A percentile compares a stretch with the other conserved stretches of the same genome.
Conservation (phyloP, 2,888 invertebrate genomes). For the Pollenia labialis region DNA sequence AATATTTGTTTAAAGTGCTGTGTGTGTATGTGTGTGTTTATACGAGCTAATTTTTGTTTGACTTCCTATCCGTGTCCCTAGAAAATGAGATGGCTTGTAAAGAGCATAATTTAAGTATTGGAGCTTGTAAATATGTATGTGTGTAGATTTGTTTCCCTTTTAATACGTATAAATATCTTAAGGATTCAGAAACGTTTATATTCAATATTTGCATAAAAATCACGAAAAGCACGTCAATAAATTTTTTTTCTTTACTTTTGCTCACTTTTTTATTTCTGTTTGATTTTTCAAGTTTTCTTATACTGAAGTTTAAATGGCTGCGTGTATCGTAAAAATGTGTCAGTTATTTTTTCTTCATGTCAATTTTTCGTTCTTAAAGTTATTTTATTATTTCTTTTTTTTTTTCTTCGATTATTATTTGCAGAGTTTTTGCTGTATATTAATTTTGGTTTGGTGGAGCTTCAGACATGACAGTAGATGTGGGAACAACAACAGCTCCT, state of each 20-base stretch:
- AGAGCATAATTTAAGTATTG: neutral
- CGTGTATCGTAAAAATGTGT: conserved; percentile 41
- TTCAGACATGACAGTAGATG: neutral
- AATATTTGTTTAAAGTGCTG: conserved; percentile 39
- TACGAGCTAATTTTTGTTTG: conserved; percentile 48
- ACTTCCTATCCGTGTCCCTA: neutral
- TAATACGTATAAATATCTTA: conserved; percentile 74
- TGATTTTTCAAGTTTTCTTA: conserved; percentile 2
- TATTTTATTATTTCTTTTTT: conserved; percentile 14
- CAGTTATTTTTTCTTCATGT: conserved; percentile 60
- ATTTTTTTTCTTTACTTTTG: neutral
- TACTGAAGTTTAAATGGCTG: neutral
- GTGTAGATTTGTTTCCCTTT: neutral
- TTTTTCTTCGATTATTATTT: neutral
- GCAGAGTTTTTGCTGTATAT: neutral
- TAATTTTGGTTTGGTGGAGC: neutral
- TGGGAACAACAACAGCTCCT: conserved; percentile 38
- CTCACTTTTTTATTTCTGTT: conserved; percentile 4
- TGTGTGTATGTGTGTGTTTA: conserved; percentile 8
- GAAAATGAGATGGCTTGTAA: conserved; percentile 9
- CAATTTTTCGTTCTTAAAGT: conserved; percentile 36
- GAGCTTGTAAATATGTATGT: neutral
- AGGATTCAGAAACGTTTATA: conserved; percentile 78
- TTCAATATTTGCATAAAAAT: conserved; percentile 82
- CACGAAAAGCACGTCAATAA: conserved; percentile 80